phyloP scores from a whole-genome alignment of 2,113 vertebrate genomes.

The Stercorarius parasiticus region DNA sequence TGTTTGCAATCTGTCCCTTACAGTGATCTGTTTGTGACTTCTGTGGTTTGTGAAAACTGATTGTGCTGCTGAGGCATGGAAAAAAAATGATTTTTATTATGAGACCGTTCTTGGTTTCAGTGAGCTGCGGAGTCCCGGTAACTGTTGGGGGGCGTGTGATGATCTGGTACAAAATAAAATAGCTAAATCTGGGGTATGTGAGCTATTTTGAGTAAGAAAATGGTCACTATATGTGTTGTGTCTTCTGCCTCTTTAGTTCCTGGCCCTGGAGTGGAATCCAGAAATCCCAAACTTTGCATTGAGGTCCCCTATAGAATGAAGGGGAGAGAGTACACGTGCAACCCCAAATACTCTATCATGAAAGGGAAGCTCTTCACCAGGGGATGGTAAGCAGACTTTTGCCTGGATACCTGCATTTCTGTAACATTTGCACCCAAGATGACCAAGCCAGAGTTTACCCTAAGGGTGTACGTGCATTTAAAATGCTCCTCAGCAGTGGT shows the following conservation, averaged over 20 bases:
- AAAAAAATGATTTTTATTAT: not conserved
- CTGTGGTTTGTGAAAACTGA: not conserved
- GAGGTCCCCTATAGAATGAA: not conserved
- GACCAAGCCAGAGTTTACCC: not conserved
- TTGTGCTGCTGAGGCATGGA: not conserved
- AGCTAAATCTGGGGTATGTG: too few species aligned
- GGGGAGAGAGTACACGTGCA: rapidly evolving
- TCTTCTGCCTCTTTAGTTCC: not conserved
- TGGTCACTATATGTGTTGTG: rapidly evolving
- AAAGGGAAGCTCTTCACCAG: not conserved
- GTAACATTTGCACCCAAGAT: not conserved
- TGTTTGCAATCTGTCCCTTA: not conserved
- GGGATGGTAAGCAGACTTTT: not conserved
- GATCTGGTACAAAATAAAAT: not conserved
- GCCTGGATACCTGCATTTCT: not conserved
- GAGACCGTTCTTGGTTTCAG: not conserved
- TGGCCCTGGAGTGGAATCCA: not conserved
- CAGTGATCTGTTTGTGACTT: slow-evolving; percentile 4
- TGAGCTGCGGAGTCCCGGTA: not conserved
- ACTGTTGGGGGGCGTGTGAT: not conserved
- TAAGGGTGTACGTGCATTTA: rapidly evolving
- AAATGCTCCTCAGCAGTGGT: not conserved
- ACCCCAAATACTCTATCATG: too few species aligned
- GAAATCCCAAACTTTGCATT: not conserved
- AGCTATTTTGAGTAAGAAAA: not conserved